Evolutionary conservation across 2,113 vertebrate genomes (phyloP), one percentile per base, ranked within the genome.

Genomic region (Oreochromis tanganicae): DNA sequence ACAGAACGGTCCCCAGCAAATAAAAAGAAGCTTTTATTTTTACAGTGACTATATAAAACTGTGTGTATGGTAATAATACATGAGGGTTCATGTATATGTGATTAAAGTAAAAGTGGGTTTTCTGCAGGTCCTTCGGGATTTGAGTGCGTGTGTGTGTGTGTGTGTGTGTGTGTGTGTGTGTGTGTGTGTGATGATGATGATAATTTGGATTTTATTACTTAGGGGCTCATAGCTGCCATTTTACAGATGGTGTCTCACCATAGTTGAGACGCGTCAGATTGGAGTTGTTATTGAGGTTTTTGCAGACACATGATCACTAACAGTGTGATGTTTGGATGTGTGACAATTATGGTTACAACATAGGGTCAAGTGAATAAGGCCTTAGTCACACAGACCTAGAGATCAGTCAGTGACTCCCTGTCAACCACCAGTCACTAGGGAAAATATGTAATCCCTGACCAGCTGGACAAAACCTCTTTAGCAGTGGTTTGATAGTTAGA

Each of bases 141-240:
- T 7, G 11, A 80, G 29, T 87, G 86, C 36, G 3, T 17, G 41
- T 0, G 3, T n/a, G 19, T 8, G 16, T 9, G 50, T 8, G 50
- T 52, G 50, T 5, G 29, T 9, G 16, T 3, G 12, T 6, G 6
- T 48, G 14, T 19, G 29, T 82, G 38, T 85, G 85, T 52, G 29
- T 52, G 48, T 4, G 13, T 48, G 6, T 50, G 6, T 19, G 50
- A 21, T 21, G 21, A 21, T 21, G 32, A 36, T 93, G 48, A 93
- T 93, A 19, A 92, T 73, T 85, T 84, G 1, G 27, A 75, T 63
- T 80, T 50, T n/a, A 32, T 90, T 84, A 71, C 84, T 93, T 84
- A 85, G 82, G 87, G 56, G 85, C 87, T 87, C 86, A 68, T 63
- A 81, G 10, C 82, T 83, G 59, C 80, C 55, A 52, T 88, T 90